Base-by-base conservation (phyloP, 1,140 invertebrate genomes). In the Brachionus sp. region DNA sequence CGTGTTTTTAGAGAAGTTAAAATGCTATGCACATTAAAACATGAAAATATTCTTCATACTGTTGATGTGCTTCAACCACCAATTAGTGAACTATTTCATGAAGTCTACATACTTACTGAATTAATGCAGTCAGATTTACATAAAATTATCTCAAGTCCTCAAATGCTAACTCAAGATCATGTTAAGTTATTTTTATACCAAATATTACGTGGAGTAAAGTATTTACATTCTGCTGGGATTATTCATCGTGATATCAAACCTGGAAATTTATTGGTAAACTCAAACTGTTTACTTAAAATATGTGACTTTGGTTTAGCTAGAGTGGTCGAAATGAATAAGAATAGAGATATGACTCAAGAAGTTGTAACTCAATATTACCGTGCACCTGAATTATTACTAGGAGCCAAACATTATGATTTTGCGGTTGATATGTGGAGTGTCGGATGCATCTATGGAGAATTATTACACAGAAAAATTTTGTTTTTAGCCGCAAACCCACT, bases 181-280 rank as follows among this genome's bases (percentile, higher is more conserved):
- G 97, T 99, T 89, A 99, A 99, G 93, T 95, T 99, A 89, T 99
- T 99, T 92, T 94, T 99, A 84, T 99, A 99, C 90, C 97, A 99
- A 91, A 98, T 99, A 89, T 92, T 99, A 86, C 92, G 97, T 92
- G 97, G 95, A 95, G 91, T 98, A 85, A 98, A 98, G 90, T 99
- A 98, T 91, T 91, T 98, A 84, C 97, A 98, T 91, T 98, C 96
- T 73, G 95, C 97, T 25, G 92, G 94, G 86, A 98, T 99, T 88
- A 91, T 99, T 64, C 97, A 99, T 90, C 92, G 97, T 87, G 97
- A 99, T 90, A 98, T 99, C 86, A 99, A 99, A 88, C 97, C 97
- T n/a, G 96, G 96, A 83, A 98, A 98, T 90, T 91, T 98, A 83
- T 91, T 99, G 86, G 96, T 98, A 85, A 99, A 98, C 90, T 96